Percentiles rank a stretch among this genome's conserved stretches.
Conservation (phyloP, 2,797 vertebrate genomes). For the Galaxias olidus region DNA sequence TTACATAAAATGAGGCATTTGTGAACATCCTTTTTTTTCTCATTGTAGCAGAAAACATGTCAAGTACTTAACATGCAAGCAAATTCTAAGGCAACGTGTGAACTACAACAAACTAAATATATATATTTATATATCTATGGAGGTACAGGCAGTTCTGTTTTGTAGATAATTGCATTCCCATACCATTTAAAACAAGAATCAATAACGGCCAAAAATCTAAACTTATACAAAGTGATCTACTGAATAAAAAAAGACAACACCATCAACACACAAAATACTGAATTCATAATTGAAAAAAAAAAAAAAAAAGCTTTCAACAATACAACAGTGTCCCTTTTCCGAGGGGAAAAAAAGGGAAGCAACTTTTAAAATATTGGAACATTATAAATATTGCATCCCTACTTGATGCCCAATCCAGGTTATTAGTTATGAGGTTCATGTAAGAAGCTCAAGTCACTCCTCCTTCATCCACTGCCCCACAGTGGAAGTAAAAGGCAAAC, state of each 20-base stretch:
- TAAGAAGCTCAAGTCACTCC: conserved; percentile 15
- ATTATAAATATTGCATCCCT: conserved; percentile 29
- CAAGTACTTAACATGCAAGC: conserved; percentile 74
- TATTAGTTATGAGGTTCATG: conserved; percentile 9
- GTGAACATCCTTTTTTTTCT: conserved; percentile 23
- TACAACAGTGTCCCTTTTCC: too few species aligned
- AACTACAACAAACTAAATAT: conserved; percentile 70
- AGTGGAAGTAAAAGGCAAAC: conserved; percentile 38
- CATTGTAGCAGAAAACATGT: conserved; percentile 61
- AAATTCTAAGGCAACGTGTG: conserved; percentile 81
- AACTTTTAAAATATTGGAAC: conserved; percentile 42
- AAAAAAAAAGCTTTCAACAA: conserved; percentile 50
- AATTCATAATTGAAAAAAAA: conserved; percentile 61
- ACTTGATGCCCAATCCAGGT: conserved; percentile 15
- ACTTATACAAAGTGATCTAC: too few species aligned
- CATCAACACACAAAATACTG: conserved; percentile 54
- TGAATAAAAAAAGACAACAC: conserved; percentile 39
- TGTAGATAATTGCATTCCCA: conserved; percentile 38
- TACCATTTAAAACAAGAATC: conserved; percentile 45
- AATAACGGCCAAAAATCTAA: conserved; percentile 44
- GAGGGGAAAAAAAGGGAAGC: conserved; percentile 67
- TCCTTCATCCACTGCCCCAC: conserved; percentile 19
- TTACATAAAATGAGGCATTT: conserved; percentile 37
- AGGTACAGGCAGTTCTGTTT: conserved; percentile 34
- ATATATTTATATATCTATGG: too few species aligned